Conservation (phyloP, 2,888 invertebrate species). For the Eupithecia exiguata region DNA sequence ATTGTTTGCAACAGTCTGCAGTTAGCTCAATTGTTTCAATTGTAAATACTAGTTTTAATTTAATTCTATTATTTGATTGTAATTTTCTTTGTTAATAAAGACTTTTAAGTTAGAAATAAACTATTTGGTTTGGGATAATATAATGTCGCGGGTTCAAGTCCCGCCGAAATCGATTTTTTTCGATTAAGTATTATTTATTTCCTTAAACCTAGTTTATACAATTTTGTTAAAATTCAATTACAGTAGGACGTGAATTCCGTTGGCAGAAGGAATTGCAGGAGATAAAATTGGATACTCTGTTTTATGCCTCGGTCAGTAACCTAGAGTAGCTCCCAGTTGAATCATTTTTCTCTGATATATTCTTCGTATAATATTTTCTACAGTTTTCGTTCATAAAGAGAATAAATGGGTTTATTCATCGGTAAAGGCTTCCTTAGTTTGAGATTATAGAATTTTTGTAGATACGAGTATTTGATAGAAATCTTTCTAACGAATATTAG, state of each 20-base stretch:
- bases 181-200: too few species aligned
- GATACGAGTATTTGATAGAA: not conserved
- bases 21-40: too few species aligned
- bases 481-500: not conserved
- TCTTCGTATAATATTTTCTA: not conserved
- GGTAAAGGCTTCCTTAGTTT: not conserved
- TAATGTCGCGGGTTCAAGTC: too few species aligned
- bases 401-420: not conserved
- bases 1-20: too few species aligned
- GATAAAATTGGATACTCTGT: conserved; percentile 11
- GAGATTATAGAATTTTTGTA: not conserved
- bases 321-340: not conserved
- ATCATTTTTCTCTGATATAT: conserved; percentile 3
- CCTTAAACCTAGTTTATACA: too few species aligned
- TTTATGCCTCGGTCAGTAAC: conserved; percentile 9
- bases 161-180: too few species aligned
- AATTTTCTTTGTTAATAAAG: too few species aligned
- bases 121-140: too few species aligned
- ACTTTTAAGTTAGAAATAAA: too few species aligned
- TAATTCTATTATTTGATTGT: too few species aligned
- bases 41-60: too few species aligned
- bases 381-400: not conserved
- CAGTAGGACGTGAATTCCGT: not conserved
- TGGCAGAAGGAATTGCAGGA: conserved; percentile 3
- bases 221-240: not conserved